Evolutionary conservation across 2,888 invertebrate species (phyloP).

Genomic region (Macrosoma leucophasiata): DNA sequence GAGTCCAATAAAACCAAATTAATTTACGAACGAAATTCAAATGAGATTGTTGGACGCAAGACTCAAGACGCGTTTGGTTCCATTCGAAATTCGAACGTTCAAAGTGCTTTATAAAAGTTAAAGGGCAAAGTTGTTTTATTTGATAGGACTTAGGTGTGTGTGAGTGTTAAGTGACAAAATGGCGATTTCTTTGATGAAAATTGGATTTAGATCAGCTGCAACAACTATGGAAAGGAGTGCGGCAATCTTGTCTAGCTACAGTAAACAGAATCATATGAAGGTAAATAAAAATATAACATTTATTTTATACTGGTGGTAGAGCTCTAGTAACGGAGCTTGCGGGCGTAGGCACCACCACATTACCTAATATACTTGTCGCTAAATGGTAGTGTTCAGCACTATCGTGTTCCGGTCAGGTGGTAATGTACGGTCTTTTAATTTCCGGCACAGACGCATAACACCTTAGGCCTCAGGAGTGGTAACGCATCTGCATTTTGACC

Average conservation of each 20-base stretch:
- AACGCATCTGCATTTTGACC: too few species aligned
- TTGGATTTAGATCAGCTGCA: conserved; percentile 49
- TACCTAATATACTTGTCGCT: too few species aligned
- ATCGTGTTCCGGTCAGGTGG: too few species aligned
- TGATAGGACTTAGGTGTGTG: conserved; percentile 20
- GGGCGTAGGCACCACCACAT: too few species aligned
- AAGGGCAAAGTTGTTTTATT: conserved; percentile 22
- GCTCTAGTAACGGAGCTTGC: too few species aligned
- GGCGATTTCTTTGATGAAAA: conserved; percentile 63
- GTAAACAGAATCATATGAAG: conserved; percentile 51
- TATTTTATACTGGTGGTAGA: too few species aligned
- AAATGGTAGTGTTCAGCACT: too few species aligned
- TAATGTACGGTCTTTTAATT: too few species aligned
- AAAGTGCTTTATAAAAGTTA: conserved; percentile 21
- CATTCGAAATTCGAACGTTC: conserved; percentile 14
- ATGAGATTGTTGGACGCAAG: conserved; percentile 37
- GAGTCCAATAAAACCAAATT: conserved; percentile 50
- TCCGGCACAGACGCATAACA: too few species aligned
- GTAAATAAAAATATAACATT: too few species aligned
- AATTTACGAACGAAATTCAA: conserved; percentile 41
- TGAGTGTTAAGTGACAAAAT: conserved; percentile 39
- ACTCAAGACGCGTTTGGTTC: conserved; percentile 1
- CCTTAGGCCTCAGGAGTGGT: too few species aligned
- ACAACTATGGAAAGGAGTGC: conserved; percentile 54
- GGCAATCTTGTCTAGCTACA: conserved; percentile 41